Conservation (phyloP, 64 coral and sea anemone genomes). For the Stichodactyla mertensii region DNA sequence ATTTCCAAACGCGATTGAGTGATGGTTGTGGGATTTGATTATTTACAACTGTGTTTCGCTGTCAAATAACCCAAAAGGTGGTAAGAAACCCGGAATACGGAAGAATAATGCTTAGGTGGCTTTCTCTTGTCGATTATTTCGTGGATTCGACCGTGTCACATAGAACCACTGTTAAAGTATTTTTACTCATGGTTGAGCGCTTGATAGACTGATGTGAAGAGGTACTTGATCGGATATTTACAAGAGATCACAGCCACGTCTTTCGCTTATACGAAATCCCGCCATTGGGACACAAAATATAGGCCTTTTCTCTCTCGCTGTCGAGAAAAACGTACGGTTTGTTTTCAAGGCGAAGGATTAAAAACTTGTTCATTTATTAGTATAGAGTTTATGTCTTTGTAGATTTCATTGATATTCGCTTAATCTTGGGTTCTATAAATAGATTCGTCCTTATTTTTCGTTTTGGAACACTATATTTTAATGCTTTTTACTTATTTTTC, state of each 20-base stretch:
- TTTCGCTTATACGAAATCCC: not conserved
- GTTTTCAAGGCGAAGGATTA: not conserved
- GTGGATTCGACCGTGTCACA: not conserved
- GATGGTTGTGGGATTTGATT: not conserved
- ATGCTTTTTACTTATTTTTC: too few species aligned
- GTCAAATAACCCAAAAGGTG: not conserved
- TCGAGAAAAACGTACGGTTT: not conserved
- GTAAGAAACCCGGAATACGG: not conserved
- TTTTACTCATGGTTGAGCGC: not conserved
- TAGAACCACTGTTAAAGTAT: not conserved
- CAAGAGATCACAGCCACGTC: not conserved
- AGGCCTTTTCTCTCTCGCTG: not conserved
- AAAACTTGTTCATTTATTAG: not conserved
- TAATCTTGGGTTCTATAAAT: too few species aligned
- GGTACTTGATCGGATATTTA: conserved; percentile 1
- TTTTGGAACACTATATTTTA: too few species aligned
- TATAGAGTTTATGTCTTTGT: not conserved
- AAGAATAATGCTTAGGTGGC: not conserved
- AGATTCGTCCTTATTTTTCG: too few species aligned
- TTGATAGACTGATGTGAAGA: not conserved
- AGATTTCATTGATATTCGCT: not conserved
- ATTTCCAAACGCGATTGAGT: not conserved
- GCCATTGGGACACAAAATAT: not conserved
- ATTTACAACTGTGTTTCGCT: not conserved
- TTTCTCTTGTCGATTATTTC: not conserved